Evolutionary conservation across 2,113 vertebrate species (phyloP), one percentile per base, ranked within the genome.

Genomic region (Platichthys stellatus): DNA sequence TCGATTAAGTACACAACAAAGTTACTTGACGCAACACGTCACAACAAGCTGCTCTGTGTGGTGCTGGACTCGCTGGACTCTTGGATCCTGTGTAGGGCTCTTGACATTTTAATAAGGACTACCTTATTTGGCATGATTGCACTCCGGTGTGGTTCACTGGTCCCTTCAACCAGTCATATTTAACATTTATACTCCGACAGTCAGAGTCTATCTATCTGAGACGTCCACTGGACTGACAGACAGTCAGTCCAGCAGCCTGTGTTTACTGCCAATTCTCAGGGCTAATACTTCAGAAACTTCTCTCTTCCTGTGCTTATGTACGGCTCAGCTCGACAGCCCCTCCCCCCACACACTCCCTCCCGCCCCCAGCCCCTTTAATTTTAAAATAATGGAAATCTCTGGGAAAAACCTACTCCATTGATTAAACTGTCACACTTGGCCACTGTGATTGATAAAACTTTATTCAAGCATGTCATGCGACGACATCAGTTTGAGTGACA

Each of bases 361-460:
- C 6, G 1, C 26, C 14, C 12, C 4, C 59, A 35, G 10, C 11
- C 28, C 69, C 70, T 75, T 26, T 68, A 71, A 61, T 80, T 82
- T 86, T 23, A 76, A 83, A 84, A 88, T 76, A 85, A 89, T 76
- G 70, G 66, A 62, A 84, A 86, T 88, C 74, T 58, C 59, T 40
- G 54, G 21, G 66, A 89, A 78, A 43, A 74, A 75, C 63, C 64
- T 78, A 78, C 72, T 51, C 66, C 78, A 90, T 90, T 90, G 92
- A 93, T 94, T 92, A 89, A 92, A 92, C 74, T 88, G 90, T 93
- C 92, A 92, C 77, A 81, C 58, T 76, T 69, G 77, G 76, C 67
- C 70, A 58, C 64, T 57, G 74, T 90, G 90, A 93, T 91, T 90
- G 92, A 93, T 92, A 89, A 88, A 88, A 88, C 90, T 87, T 91